Evolutionary conservation across 2,888 invertebrate species (phyloP).

Genomic region (Anorthoa munda): DNA sequence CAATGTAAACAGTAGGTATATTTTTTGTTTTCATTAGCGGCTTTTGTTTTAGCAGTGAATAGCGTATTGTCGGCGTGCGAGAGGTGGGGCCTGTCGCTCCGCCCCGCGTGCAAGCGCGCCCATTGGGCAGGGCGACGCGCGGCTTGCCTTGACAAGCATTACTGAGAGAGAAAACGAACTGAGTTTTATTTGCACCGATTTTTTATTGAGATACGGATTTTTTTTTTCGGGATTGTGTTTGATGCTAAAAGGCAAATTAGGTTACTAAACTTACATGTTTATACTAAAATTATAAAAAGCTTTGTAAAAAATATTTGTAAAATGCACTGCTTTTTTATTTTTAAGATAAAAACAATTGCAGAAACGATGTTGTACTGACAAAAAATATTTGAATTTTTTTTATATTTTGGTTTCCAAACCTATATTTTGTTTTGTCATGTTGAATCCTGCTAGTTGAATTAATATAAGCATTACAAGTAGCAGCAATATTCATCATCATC

Average conservation of each 20-base stretch:
- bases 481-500: too few species aligned
- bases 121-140: constrained; percentile 80
- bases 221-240: constrained; percentile 14
- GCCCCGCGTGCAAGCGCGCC: constrained; percentile 83
- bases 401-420: too few species aligned
- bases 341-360: too few species aligned
- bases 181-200: constrained; percentile 50
- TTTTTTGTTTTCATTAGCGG: constrained; percentile 60
- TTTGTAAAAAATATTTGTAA: too few species aligned
- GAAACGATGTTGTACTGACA: too few species aligned
- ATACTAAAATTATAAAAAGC: too few species aligned
- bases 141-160: constrained; percentile 52
- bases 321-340: too few species aligned
- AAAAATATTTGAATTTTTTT: too few species aligned
- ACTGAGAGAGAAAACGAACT: constrained; percentile 57
- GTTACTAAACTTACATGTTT: background rate
- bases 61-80: constrained; percentile 58
- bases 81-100: constrained; percentile 82
- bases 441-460: too few species aligned
- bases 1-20: constrained; percentile 62
- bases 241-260: background rate
- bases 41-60: constrained; percentile 69
- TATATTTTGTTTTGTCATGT: too few species aligned
- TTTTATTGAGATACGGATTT: constrained; percentile 23
- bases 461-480: too few species aligned